These are phyloP conservation scores for Peromyscus aztecus DNA, from an alignment of 2,797 vertebrate genomes.

Conservation along the genomic window DNA sequence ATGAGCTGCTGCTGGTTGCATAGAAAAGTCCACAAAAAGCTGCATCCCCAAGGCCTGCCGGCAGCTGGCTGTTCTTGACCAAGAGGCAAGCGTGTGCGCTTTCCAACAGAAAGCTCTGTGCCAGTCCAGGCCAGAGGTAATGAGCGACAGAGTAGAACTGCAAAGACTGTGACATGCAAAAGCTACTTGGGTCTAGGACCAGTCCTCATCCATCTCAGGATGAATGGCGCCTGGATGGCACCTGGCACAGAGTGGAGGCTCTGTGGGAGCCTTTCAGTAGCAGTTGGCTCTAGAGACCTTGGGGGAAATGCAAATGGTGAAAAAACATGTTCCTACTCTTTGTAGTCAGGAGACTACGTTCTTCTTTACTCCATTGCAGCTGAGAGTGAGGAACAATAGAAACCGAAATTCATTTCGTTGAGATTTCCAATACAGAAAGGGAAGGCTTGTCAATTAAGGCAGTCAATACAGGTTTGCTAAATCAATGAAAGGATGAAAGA, in stretches of 20 bases:
- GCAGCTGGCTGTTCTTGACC: neutral
- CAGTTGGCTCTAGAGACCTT: neutral
- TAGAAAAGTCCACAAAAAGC: neutral
- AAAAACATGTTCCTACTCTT: neutral
- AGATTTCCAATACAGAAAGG: neutral
- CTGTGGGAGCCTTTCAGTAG: neutral
- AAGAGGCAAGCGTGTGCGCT: neutral
- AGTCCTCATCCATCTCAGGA: neutral
- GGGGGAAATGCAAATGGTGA: neutral
- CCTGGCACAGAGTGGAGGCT: neutral
- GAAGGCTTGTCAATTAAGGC: neutral
- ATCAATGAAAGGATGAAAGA: neutral
- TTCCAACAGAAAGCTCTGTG: neutral
- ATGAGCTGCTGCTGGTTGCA: neutral
- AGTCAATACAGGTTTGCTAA: neutral
- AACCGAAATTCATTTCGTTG: neutral
- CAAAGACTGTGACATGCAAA: neutral
- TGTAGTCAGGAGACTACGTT: neutral
- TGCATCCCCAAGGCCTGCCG: neutral
- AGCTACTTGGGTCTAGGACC: neutral
- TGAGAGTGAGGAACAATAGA: conserved; percentile 13
- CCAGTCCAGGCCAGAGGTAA: neutral
- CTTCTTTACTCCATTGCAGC: neutral
- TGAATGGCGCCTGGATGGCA: neutral
- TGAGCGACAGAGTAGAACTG: neutral